These are phyloP conservation scores for Hemicordylus capensis DNA, from an alignment of 2,113 vertebrate genomes.

Conservation along the genomic window DNA sequence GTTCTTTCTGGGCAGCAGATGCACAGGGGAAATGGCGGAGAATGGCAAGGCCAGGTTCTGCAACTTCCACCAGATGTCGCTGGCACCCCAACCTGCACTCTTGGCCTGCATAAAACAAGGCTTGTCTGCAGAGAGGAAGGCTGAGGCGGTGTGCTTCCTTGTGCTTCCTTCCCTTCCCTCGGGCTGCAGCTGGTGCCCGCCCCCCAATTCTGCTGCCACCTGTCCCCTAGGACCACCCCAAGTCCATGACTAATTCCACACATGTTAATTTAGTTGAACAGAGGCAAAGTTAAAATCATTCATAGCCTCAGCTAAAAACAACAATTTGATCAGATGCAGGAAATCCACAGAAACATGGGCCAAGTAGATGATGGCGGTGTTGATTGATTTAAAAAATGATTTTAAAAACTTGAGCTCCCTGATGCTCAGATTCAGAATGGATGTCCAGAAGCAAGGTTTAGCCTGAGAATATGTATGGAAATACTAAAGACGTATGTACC, in stretches of 20 bases:
- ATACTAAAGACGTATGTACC: not conserved
- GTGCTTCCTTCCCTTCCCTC: not conserved
- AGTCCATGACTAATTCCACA: not conserved
- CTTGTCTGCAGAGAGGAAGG: not conserved
- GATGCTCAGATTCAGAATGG: too few relatives aligned
- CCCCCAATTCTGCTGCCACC: not conserved
- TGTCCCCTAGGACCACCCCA: not conserved
- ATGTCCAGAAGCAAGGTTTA: not conserved
- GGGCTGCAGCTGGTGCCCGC: not conserved
- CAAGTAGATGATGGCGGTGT: too few relatives aligned
- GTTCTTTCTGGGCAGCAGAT: not conserved
- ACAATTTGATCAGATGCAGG: not conserved
- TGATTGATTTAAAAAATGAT: not conserved
- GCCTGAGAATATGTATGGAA: not conserved
- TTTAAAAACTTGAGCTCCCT: not conserved
- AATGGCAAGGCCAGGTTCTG: not conserved
- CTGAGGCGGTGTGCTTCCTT: too few relatives aligned
- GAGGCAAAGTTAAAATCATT: not conserved
- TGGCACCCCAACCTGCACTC: not conserved
- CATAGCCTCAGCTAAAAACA: not conserved
- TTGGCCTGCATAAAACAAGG: not conserved
- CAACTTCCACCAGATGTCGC: not conserved
- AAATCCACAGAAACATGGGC: not conserved
- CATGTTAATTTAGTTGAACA: not conserved
- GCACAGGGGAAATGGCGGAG: too few relatives aligned